These are phyloP conservation scores for Hyposoter dolosus DNA, from an alignment of 2,888 invertebrate species.

Conservation along the genomic window DNA sequence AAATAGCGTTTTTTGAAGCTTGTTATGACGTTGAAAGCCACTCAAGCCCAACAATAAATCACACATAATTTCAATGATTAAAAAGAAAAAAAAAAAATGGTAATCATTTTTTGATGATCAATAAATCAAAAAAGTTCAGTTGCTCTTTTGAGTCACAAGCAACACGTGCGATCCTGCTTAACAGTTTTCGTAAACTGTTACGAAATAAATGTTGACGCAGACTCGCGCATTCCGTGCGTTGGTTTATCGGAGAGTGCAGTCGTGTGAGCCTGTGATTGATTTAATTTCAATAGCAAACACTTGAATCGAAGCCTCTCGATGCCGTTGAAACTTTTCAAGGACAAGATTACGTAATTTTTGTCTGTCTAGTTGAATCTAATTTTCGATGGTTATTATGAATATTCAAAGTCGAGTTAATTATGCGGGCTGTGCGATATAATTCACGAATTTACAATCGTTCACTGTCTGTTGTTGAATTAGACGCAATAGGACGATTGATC, in stretches of 20 bases:
- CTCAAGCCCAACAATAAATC: too few relatives aligned
- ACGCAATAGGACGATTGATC: conserved; percentile 39
- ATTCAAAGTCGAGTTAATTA: conserved; percentile 4
- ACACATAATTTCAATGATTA: too few relatives aligned
- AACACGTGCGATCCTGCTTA: too few relatives aligned
- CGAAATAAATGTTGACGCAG: background rate
- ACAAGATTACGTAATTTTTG: background rate
- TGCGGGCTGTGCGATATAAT: background rate
- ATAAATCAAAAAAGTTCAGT: too few relatives aligned
- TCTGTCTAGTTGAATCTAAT: background rate
- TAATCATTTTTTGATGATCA: too few relatives aligned
- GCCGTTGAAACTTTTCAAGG: conserved; percentile 3
- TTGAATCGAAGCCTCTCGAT: background rate
- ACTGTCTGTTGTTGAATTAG: conserved; percentile 26
- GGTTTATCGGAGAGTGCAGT: background rate
- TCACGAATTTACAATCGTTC: conserved; percentile 20
- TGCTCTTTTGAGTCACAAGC: too few relatives aligned
- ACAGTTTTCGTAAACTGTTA: too few relatives aligned
- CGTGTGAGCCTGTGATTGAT: background rate
- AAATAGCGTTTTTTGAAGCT: too few relatives aligned
- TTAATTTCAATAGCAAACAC: background rate
- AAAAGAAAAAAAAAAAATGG: too few relatives aligned
- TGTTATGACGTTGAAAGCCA: too few relatives aligned
- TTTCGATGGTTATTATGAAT: background rate
- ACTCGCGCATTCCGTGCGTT: background rate